Evolutionary conservation across 2,113 vertebrate genomes (phyloP), one percentile per base, ranked within the genome.

Genomic region (Python bivittatus): DNA sequence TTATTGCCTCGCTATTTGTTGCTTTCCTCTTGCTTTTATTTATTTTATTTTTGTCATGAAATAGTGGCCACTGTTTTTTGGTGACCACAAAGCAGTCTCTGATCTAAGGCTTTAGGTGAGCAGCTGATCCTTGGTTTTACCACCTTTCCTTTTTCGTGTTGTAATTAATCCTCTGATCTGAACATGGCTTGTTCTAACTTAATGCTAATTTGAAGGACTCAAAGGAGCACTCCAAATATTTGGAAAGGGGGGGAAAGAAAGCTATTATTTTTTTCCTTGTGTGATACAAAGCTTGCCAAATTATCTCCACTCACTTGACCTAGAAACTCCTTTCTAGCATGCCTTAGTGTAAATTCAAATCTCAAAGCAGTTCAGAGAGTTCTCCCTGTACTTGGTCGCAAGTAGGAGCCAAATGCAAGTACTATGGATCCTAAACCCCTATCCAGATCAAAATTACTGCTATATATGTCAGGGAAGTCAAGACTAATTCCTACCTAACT

Each of bases 1-100:
- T 93, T 91, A 93, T 79, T 91, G 84, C 83, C 92, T 85, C 13
- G 56, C 89, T 96, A 95, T 96, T 96, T 96, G 94, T 0, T 0
- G 84, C 91, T 88, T 53, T 60, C n/a, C 93, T 12, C 27, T 88
- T 17, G 10, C 13, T 13, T 96, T 86, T 93, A 17, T 38, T 6
- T 33, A 0, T 86, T n/a, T 86, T 1, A 0, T 13, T 86, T 17
- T 86, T 86, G 15, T 54, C 52, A n/a, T 85, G 91, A 91, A 84
- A 92, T 29, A 92, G 88, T 86, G 33, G 93, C 87, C 93, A n/a
- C n/a, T n/a, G n/a, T n/a, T n/a, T n/a, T 95, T 48, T 84, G 6
- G 85, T 94, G 90, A 48, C 93, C 84, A 60, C 58, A 94, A 94
- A 94, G 90, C 93, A 91, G 84, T 91, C 86, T 52, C 1, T 38